Evolutionary conservation across 2,113 vertebrate species (phyloP).

Genomic region (Boleophthalmus pectinirostris): DNA sequence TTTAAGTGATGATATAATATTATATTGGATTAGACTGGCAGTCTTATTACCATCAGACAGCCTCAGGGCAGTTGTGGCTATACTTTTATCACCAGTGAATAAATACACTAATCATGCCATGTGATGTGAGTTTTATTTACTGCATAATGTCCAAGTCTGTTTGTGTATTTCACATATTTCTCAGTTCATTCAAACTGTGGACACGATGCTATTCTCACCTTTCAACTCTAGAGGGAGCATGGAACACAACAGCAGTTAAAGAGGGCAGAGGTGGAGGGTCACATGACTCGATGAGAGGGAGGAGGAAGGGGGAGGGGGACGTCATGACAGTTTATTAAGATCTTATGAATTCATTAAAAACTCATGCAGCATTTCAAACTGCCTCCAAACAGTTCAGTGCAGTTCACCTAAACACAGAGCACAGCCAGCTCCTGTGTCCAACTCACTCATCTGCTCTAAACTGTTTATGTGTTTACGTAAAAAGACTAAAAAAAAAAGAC

Average conservation of each 20-base stretch:
- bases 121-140: not conserved
- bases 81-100: no score
- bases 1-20: no score
- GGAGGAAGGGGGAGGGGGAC: conserved; percentile 9
- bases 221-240: conserved; percentile 73
- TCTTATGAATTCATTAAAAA: not conserved
- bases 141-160: not conserved
- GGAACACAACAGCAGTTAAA: conserved; percentile 74
- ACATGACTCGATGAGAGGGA: conserved; percentile 42
- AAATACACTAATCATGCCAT: no score
- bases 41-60: not conserved
- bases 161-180: not conserved
- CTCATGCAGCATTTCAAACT: not conserved
- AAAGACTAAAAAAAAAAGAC: no score
- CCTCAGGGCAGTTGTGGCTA: no score
- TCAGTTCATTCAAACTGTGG: conserved; percentile 6
- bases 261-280: conserved; percentile 22
- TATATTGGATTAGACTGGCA: no score
- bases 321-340: not conserved
- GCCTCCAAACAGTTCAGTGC: not conserved
- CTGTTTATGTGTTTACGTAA: no score
- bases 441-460: no score
- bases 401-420: not conserved
- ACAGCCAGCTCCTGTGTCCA: no score
- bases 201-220: conserved; percentile 72